phyloP scores from a whole-genome alignment of 2,113 vertebrate genomes.

The Gnathochromis pfefferi region DNA sequence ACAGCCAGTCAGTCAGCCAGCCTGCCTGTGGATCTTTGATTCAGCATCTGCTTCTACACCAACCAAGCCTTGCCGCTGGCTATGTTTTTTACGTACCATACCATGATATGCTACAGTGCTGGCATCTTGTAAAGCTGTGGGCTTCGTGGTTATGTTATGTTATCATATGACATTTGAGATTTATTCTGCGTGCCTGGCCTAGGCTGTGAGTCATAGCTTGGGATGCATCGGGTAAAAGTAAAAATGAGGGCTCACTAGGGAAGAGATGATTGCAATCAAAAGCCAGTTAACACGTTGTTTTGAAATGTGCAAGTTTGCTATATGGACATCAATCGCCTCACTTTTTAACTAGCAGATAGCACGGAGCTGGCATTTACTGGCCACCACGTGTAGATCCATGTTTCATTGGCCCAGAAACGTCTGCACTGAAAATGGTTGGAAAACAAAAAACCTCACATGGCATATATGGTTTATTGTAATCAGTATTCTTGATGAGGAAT shows the following conservation, averaged over 20 bases:
- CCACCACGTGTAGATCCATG: conserved; percentile 22
- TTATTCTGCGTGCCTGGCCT: conserved; percentile 41
- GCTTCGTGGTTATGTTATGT: conserved; percentile 32
- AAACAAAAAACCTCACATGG: neutral
- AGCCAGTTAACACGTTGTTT: neutral
- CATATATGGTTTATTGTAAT: neutral
- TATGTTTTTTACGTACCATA: neutral
- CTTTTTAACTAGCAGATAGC: neutral
- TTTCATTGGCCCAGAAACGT: neutral
- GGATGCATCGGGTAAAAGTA: conserved; percentile 21
- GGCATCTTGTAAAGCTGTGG: neutral
- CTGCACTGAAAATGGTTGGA: neutral
- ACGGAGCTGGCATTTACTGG: conserved; percentile 2
- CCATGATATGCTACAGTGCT: neutral
- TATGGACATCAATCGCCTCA: neutral
- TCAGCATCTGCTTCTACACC: neutral
- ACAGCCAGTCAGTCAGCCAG: neutral
- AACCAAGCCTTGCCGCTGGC: neutral
- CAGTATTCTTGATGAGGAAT: neutral
- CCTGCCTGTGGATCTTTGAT: neutral
- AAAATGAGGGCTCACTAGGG: neutral
- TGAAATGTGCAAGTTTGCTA: neutral
- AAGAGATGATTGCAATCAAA: neutral
- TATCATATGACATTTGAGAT: conserved; percentile 22
- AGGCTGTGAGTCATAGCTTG: conserved; percentile 32